These are phyloP conservation scores for Hemichromis elongatus DNA, from an alignment of 2,113 vertebrate species.

Conservation along the genomic window DNA sequence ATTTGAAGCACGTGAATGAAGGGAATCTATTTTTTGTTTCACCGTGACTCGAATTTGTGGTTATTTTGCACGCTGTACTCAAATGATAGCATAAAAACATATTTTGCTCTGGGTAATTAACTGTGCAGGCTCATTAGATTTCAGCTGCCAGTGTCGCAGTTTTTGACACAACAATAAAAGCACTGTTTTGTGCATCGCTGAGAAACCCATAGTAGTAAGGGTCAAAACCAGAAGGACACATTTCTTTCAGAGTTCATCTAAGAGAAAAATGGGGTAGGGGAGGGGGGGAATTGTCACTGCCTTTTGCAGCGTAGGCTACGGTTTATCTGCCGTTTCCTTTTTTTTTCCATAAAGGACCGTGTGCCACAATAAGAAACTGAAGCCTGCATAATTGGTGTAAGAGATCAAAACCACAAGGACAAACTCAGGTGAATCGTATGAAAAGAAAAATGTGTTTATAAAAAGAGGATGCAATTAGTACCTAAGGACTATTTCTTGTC, in stretches of 20 bases:
- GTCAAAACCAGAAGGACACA: slow-evolving; percentile 23
- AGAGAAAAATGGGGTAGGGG: background rate
- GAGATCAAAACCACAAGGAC: slow-evolving; percentile 8
- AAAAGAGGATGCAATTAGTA: background rate
- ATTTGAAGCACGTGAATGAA: background rate
- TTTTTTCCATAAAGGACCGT: background rate
- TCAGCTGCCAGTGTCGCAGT: background rate
- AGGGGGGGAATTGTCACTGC: background rate
- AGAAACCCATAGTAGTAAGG: background rate
- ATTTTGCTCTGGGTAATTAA: background rate
- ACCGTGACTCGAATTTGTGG: background rate
- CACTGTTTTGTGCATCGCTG: background rate
- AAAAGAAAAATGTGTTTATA: background rate
- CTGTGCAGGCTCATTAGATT: background rate
- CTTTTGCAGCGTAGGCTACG: background rate
- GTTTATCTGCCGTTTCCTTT: background rate
- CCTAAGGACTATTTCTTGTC: background rate
- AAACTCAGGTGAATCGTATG: background rate
- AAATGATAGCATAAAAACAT: slow-evolving; percentile 17
- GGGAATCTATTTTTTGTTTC: background rate
- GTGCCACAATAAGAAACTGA: background rate
- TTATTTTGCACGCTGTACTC: background rate
- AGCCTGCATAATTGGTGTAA: background rate
- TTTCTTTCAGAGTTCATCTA: slow-evolving; percentile 10
- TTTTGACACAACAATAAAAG: slow-evolving; percentile 13